Evolutionary conservation across 2,797 vertebrate genomes (phyloP).

Genomic region (Acrocephalus scirpaceus): DNA sequence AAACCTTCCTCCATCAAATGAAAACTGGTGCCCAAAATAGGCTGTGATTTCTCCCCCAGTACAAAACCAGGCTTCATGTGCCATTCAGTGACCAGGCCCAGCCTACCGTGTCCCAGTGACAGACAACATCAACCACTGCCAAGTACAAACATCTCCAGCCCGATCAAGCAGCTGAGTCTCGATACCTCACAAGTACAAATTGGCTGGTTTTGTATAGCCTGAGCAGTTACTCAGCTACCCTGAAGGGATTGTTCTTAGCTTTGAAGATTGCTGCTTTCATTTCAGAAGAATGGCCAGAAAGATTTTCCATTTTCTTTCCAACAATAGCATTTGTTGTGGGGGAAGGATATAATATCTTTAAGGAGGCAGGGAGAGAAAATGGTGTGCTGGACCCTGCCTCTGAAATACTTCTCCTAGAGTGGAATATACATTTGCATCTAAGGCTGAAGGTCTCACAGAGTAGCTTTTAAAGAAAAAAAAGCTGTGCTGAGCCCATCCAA

Average conservation of each 20-base stretch:
- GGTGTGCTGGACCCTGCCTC: neutral
- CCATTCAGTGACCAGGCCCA: neutral
- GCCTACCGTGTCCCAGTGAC: neutral
- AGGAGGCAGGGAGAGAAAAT: constrained; percentile 4
- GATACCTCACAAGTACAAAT: neutral
- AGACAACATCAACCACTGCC: neutral
- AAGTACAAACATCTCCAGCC: neutral
- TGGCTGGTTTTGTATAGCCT: neutral
- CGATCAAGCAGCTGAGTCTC: neutral
- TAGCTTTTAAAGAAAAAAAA: neutral
- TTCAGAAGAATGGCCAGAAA: constrained; percentile 16
- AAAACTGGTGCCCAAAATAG: neutral
- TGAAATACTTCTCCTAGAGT: neutral
- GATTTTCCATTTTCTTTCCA: constrained; percentile 31
- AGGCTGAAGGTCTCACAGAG: neutral
- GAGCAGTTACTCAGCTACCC: neutral
- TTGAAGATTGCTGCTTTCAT: constrained; percentile 44
- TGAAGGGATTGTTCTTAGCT: constrained; percentile 19
- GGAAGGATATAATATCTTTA: constrained; percentile 16
- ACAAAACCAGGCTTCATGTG: neutral
- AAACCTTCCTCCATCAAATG: neutral
- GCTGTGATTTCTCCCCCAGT: neutral
- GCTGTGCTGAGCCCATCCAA: neutral
- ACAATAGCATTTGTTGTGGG: constrained; percentile 25
- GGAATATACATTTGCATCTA: neutral